Conservation (phyloP, 2,113 vertebrate genomes). For the Chascanopsetta lugubris region DNA sequence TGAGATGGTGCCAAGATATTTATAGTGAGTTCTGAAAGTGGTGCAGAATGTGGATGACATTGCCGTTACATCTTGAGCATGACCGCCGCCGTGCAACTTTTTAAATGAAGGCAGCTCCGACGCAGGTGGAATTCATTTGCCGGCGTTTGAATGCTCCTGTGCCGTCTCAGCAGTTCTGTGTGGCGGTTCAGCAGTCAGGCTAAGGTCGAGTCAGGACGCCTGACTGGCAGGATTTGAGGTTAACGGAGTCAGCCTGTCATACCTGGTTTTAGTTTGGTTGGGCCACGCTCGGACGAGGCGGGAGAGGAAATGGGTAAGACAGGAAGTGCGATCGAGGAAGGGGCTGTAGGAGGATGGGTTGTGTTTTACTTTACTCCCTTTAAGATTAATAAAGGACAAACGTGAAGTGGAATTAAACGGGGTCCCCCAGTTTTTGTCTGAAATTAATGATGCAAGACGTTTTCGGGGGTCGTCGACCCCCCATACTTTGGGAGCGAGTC, state of each 20-base stretch:
- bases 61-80: not conserved
- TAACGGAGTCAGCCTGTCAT: constrained; percentile 33
- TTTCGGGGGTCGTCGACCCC: no score
- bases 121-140: constrained; percentile 33
- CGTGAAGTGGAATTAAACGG: no score
- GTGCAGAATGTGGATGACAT: constrained; percentile 3
- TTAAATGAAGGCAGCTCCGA: constrained; percentile 3
- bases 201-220: constrained; percentile 66
- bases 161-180: constrained; percentile 8
- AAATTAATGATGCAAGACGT: no score
- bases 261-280: constrained; percentile 6
- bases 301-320: not conserved
- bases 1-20: not conserved
- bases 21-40: not conserved
- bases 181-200: constrained; percentile 25
- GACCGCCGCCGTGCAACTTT: not conserved
- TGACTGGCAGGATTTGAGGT: constrained; percentile 32
- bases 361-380: constrained; percentile 1
- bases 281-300: constrained; percentile 5
- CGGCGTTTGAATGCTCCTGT: constrained; percentile 20
- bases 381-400: no score
- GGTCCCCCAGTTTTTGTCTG: no score
- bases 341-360: not conserved
- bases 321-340: not conserved
- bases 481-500: no score